phyloP scores from a whole-genome alignment of 2,888 invertebrate genomes.

The Argyresthia albistria region DNA sequence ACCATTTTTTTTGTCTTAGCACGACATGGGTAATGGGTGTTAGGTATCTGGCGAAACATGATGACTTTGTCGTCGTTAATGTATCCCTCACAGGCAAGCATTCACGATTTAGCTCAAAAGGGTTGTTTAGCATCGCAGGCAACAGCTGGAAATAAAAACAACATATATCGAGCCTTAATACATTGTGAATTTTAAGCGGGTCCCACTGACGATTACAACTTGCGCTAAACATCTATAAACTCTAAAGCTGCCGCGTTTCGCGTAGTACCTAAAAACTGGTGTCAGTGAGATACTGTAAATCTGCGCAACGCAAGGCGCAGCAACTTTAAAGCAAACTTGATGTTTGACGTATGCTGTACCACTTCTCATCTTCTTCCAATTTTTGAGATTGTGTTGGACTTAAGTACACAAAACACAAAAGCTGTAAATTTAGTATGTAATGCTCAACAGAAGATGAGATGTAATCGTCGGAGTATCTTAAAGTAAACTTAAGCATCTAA shows the following conservation, averaged over 20 bases:
- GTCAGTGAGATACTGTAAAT: too few species aligned
- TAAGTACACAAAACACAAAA: too few species aligned
- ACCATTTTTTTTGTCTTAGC: slow-evolving; percentile 52
- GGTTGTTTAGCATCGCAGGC: slow-evolving; percentile 72
- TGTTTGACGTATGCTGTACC: too few species aligned
- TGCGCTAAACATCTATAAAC: too few species aligned
- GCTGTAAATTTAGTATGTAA: too few species aligned
- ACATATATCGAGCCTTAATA: slow-evolving; percentile 72
- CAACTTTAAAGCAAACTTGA: too few species aligned
- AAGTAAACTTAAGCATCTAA: slow-evolving; percentile 59
- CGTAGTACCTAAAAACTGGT: too few species aligned
- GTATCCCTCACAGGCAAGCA: slow-evolving; percentile 73
- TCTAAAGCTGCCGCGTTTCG: too few species aligned
- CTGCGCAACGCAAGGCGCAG: too few species aligned
- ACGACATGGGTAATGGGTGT: slow-evolving; percentile 62
- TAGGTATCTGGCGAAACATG: slow-evolving; percentile 63
- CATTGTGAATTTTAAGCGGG: slow-evolving; percentile 38
- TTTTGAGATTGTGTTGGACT: too few species aligned
- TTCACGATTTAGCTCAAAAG: slow-evolving; percentile 73
- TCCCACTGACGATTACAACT: too few species aligned
- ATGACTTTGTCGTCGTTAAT: slow-evolving; percentile 69
- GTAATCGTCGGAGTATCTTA: slow-evolving; percentile 23
- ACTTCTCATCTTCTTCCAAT: too few species aligned
- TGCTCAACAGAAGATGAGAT: background rate
- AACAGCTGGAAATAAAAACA: slow-evolving; percentile 74